phyloP scores from a whole-genome alignment of 2,888 invertebrate genomes.

The Cryptocephalus primarius region DNA sequence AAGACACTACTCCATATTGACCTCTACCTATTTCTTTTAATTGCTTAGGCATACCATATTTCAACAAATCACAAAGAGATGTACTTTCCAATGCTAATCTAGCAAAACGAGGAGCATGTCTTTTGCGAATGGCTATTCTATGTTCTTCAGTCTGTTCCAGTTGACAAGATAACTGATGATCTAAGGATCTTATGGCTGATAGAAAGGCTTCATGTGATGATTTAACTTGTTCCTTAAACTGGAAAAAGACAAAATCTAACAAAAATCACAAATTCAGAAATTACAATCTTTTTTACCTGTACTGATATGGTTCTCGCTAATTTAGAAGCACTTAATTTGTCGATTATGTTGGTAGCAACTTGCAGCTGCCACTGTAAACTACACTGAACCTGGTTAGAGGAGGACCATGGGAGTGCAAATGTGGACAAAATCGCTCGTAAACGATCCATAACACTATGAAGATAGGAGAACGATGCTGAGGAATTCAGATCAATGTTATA shows the following conservation, averaged over 20 bases:
- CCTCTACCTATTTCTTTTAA: slow-evolving; percentile 65
- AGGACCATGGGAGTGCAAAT: slow-evolving; percentile 50
- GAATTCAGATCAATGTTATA: slow-evolving; percentile 64
- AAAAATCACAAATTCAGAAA: neutral
- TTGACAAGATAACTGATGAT: slow-evolving; percentile 57
- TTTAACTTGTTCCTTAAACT: slow-evolving; percentile 67
- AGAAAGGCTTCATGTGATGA: slow-evolving; percentile 70
- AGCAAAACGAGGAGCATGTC: slow-evolving; percentile 71
- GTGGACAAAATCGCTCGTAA: slow-evolving; percentile 53
- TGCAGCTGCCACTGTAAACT: slow-evolving; percentile 57
- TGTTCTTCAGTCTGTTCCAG: slow-evolving; percentile 73
- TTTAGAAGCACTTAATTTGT: slow-evolving; percentile 57
- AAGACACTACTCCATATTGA: slow-evolving; percentile 82
- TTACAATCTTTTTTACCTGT: slow-evolving; percentile 32
- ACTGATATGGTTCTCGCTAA: slow-evolving; percentile 61
- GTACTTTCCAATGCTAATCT: slow-evolving; percentile 73
- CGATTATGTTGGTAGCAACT: slow-evolving; percentile 57
- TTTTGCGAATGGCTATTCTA: slow-evolving; percentile 62
- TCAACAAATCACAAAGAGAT: slow-evolving; percentile 66
- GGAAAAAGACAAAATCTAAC: neutral
- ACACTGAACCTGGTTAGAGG: slow-evolving; percentile 30
- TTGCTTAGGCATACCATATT: slow-evolving; percentile 58
- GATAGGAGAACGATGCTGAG: slow-evolving; percentile 50
- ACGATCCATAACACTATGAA: slow-evolving; percentile 53
- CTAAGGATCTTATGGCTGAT: slow-evolving; percentile 58